Base-by-base conservation (phyloP, 92 coral and sea anemone species). In the Chrysogorgia sp. region DNA sequence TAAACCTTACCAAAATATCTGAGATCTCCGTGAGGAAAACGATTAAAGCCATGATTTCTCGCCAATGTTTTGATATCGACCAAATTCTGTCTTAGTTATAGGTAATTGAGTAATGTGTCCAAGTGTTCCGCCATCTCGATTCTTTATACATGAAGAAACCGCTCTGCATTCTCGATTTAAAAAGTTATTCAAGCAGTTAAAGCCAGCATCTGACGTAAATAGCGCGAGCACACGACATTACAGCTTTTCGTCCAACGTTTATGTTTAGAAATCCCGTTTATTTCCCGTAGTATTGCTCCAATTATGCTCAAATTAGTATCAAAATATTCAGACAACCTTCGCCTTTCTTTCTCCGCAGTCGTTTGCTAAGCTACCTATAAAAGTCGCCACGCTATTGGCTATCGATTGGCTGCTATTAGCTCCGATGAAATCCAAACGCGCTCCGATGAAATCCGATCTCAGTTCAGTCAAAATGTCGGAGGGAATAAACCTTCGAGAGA, bases 341-440 rank as follows among this genome's bases (percentile, higher is more conserved):
- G 52, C 26, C 72, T 65, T 65, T 65, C 72, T 5, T 65, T 40
- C 50, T 34, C 29, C 30, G 49, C 24, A 65, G 72, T 40, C 23
- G 23, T 43, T 62, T 65, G 72, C 72, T 65, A 65, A 65, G 72
- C 37, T 65, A 65, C 72, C 49, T 9, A 22, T 19, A 34, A 37
- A 65, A 65, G 25, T 35, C 72, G 72, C 52, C 68, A 65, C 72
- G 52, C 72, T 34, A 65, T 65, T 65, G 72, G 72, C 72, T 29
- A 62, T 40, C 43, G 40, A 62, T 62, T 62, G 68, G 40, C 40
- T 29, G 35, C 68, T 14, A n/a, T 7, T 40, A 29, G n/a, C 41
- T 31, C 32, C 43, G 68, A 29, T 10, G 40, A 9, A 9, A 28
- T 3, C 43, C 41, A 12, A 37, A 4, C 43, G 5, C 43, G 12